Base-by-base conservation (phyloP, 2,113 vertebrate genomes). In the Talpa occidentalis region DNA sequence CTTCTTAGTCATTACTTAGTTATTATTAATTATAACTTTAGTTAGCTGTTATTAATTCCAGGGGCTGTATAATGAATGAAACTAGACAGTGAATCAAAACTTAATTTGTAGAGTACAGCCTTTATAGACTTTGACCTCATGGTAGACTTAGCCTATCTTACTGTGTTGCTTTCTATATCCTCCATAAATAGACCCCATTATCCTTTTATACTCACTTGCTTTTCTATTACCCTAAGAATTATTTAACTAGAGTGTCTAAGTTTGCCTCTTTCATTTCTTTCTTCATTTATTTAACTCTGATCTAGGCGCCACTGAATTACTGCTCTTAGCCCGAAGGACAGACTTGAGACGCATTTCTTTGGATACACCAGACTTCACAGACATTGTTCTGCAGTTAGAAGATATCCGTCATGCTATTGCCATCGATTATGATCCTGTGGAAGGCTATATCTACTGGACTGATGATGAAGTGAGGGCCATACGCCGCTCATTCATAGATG, bases 371-470 rank as follows among this genome's bases (percentile, higher is more conserved):
- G 99, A 99, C 96, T 99, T 99, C 95, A 99, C 99, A 0, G 99
- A 99, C 98, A 99, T 99, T 0, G 98, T 99, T 74, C 96, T 99
- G 80, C 99, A 99, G 19, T 98, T 99, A 69, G 99, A 99, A 49
- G 99, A 99, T 95, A 99, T 99, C 91, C 99, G 99, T 0, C 99
- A 99, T 28, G 99, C 99, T 96, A 99, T 99, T 49, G 99, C 99
- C 93, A 99, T 99, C 49, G 99, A 99, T 98, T 99, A 99, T 1
- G 99, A 99, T 86, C 99, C 99, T 0, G 98, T 99, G 94, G 99
- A 99, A 24, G 99, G 99, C 0, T 98, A 99, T 91, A 97, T 99
- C 83, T 99, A 99, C 97, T 99, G 99, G 99, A 99, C 99, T 0
- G 99, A 99, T 0, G 99, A 99, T 5, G 99, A 99, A 64, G 99